phyloP scores from a whole-genome alignment of 2,113 vertebrate species.

The Nycticryphes semicollaris region DNA sequence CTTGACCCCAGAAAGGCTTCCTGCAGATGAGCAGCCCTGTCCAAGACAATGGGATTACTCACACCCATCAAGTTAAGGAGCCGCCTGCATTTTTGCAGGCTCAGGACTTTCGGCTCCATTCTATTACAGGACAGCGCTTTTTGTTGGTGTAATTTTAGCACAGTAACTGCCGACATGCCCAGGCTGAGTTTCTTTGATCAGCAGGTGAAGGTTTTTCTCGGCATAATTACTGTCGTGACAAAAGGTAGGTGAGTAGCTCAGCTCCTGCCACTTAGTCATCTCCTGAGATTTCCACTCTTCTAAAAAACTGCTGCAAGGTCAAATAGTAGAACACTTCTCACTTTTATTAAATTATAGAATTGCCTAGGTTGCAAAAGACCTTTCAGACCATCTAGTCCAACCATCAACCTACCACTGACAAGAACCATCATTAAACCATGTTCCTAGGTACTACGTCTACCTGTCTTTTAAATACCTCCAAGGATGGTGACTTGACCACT shows the following conservation, averaged over 20 bases:
- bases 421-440: too few relatives aligned
- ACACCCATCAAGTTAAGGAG: not conserved
- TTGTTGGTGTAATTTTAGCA: not conserved
- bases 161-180: not conserved
- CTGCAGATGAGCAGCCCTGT: not conserved
- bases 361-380: too few relatives aligned
- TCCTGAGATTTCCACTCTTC: not conserved
- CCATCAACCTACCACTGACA: too few relatives aligned
- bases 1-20: not conserved
- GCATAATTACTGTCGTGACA: not conserved
- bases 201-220: not conserved
- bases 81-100: conserved; percentile 27
- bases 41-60: not conserved
- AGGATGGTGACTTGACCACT: too few relatives aligned
- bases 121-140: not conserved
- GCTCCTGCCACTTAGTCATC: not conserved
- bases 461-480: too few relatives aligned
- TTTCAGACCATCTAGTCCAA: too few relatives aligned
- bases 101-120: not conserved
- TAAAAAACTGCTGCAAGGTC: not conserved
- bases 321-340: accelerated
- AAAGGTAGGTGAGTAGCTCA: not conserved
- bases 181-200: not conserved
- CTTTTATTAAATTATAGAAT: not conserved
- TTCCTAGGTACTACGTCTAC: too few relatives aligned